Evolutionary conservation across 2,797 vertebrate species (phyloP).

Genomic region (Arrhamphus sclerolepis): DNA sequence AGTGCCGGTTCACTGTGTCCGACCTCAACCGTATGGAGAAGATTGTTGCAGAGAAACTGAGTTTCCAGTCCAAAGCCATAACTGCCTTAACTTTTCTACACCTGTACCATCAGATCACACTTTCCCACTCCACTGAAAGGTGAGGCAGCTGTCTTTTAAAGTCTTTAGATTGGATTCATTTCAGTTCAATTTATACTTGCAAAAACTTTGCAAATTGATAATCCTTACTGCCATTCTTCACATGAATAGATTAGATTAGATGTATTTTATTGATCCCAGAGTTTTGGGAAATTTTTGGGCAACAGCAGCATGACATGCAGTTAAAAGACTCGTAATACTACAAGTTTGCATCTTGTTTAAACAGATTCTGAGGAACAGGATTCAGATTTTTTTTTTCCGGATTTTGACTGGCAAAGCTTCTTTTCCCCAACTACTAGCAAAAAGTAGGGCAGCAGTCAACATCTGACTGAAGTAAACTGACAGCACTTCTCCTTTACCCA

Average conservation of each 20-base stretch:
- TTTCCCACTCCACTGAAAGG: constrained; percentile 89
- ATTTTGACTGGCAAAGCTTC: not conserved
- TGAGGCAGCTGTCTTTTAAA: constrained; percentile 61
- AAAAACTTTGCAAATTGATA: too few relatives aligned
- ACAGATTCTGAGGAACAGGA: not conserved
- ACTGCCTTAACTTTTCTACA: constrained; percentile 98
- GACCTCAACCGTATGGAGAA: constrained; percentile 97
- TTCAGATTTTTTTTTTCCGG: not conserved
- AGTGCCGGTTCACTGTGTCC: constrained; percentile 94
- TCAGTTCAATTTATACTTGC: not conserved
- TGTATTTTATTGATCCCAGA: too few relatives aligned
- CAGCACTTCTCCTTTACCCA: too few relatives aligned
- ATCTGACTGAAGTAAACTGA: constrained; percentile 39
- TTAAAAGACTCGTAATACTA: too few relatives aligned
- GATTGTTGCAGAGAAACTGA: constrained; percentile 93
- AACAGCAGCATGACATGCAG: too few relatives aligned
- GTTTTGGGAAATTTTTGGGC: too few relatives aligned
- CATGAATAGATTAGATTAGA: too few relatives aligned
- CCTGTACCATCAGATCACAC: constrained; percentile 89
- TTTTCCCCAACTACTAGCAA: not conserved
- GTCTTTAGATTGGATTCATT: not conserved
- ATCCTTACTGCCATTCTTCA: too few relatives aligned
- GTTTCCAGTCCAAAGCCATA: constrained; percentile 93
- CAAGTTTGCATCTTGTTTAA: not conserved
- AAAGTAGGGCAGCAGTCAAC: constrained; percentile 23